These are phyloP conservation scores for Triplophysa bombifrons DNA, from an alignment of 2,797 vertebrate species.

Conservation along the genomic window DNA sequence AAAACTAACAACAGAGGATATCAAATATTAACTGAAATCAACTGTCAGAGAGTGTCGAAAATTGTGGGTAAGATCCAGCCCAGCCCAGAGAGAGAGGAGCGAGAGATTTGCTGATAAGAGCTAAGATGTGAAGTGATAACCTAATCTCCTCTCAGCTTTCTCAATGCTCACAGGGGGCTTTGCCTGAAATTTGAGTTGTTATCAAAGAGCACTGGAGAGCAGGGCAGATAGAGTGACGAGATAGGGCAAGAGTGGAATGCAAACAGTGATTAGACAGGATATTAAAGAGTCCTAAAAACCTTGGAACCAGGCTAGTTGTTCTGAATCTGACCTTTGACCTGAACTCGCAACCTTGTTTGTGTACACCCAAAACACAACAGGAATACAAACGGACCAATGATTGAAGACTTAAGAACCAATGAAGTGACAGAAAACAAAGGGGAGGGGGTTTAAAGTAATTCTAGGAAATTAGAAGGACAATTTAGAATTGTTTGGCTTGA, in stretches of 20 bases:
- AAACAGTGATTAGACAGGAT: slow-evolving; percentile 57
- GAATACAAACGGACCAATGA: slow-evolving; percentile 16
- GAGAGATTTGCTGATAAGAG: slow-evolving; percentile 45
- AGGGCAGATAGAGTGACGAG: slow-evolving; percentile 37
- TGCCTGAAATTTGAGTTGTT: slow-evolving; percentile 45
- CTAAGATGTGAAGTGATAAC: slow-evolving; percentile 32
- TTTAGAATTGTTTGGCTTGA: not conserved
- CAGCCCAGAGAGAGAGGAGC: slow-evolving; percentile 6
- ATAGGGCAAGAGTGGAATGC: slow-evolving; percentile 42
- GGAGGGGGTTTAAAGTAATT: slow-evolving; percentile 15
- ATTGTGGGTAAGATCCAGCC: slow-evolving; percentile 31
- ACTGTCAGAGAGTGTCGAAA: slow-evolving; percentile 12
- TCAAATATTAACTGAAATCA: slow-evolving; percentile 27
- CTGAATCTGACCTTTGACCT: slow-evolving; percentile 53
- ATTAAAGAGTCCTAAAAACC: slow-evolving; percentile 50
- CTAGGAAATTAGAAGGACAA: slow-evolving; percentile 7
- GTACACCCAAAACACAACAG: slow-evolving; percentile 20
- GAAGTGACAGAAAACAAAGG: slow-evolving; percentile 10
- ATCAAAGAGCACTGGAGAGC: slow-evolving; percentile 35
- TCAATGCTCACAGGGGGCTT: slow-evolving; percentile 17
- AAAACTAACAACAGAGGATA: slow-evolving; percentile 22
- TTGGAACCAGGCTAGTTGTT: slow-evolving; percentile 44
- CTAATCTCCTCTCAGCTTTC: slow-evolving; percentile 43
- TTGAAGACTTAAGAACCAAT: slow-evolving; percentile 32
- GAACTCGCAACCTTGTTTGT: slow-evolving; percentile 29